phyloP scores from a whole-genome alignment of 1,140 invertebrate genomes.

The Calosoma granatense region DNA sequence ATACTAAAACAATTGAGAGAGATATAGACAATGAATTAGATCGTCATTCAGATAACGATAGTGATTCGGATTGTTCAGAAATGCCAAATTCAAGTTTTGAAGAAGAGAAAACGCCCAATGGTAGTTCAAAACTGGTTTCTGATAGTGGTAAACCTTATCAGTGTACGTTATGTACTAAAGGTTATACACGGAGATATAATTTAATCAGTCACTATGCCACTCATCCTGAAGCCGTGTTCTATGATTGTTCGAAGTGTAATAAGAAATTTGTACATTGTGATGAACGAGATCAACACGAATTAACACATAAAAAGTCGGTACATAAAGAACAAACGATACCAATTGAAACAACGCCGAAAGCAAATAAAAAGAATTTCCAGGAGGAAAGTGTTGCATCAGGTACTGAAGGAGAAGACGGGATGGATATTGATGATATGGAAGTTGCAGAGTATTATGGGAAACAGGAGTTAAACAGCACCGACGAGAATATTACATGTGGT shows the following conservation, averaged over 20 bases:
- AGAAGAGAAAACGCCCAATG: not conserved
- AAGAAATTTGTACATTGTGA: no score
- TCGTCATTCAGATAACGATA: no score
- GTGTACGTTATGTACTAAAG: not conserved
- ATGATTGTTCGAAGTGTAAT: not conserved
- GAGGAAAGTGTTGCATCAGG: not conserved
- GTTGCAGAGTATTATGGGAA: not conserved
- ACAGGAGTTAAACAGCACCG: not conserved
- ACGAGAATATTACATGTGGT: not conserved
- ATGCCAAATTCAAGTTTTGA: not conserved
- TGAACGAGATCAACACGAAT: no score
- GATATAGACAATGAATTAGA: no score
- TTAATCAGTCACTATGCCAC: not conserved
- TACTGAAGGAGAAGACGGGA: not conserved
- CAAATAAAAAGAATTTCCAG: not conserved
- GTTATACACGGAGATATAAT: not conserved
- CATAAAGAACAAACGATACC: not conserved
- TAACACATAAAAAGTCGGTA: not conserved
- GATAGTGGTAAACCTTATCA: not conserved
- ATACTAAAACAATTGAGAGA: no score
- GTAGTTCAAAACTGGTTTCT: not conserved
- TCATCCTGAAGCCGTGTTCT: not conserved
- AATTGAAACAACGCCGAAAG: not conserved
- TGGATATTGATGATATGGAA: not conserved
- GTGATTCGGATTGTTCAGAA: not conserved